phyloP scores from a whole-genome alignment of 2,888 invertebrate species.

The Lomographa bimaculata region DNA sequence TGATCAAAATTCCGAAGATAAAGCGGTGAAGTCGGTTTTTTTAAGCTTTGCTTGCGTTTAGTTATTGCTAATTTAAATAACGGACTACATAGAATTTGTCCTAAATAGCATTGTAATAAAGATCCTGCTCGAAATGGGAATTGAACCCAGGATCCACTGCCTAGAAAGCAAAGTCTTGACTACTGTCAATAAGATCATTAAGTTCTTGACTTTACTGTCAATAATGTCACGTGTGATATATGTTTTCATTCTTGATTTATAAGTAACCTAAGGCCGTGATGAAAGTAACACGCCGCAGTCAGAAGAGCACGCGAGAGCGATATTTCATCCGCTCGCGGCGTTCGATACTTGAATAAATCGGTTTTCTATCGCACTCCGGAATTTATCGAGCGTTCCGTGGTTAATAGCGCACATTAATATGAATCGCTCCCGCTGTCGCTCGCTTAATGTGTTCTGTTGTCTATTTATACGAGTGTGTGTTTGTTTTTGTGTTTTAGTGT shows the following conservation, averaged over 20 bases:
- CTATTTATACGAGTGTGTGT: slow-evolving; percentile 23
- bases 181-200: no score
- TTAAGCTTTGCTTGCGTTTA: no score
- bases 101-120: no score
- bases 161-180: no score
- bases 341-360: slow-evolving; percentile 59
- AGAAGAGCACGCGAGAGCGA: slow-evolving; percentile 30
- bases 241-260: slow-evolving; percentile 21
- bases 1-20: no score
- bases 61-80: no score
- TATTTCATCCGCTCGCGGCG: slow-evolving; percentile 27
- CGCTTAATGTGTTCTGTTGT: slow-evolving; percentile 33
- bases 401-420: slow-evolving; percentile 71
- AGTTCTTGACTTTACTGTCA: no score
- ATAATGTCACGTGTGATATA: slow-evolving; percentile 15
- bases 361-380: slow-evolving; percentile 60
- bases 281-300: slow-evolving; percentile 16
- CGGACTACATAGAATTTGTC: no score
- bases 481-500: slow-evolving; percentile 2
- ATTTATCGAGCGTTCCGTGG: slow-evolving; percentile 55
- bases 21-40: no score
- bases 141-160: no score
- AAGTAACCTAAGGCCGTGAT: slow-evolving; percentile 19
- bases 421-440: slow-evolving; percentile 43
- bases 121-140: no score